These are phyloP conservation scores for Cephus rjabovi DNA, from an alignment of 2,888 invertebrate genomes.

Conservation along the genomic window DNA sequence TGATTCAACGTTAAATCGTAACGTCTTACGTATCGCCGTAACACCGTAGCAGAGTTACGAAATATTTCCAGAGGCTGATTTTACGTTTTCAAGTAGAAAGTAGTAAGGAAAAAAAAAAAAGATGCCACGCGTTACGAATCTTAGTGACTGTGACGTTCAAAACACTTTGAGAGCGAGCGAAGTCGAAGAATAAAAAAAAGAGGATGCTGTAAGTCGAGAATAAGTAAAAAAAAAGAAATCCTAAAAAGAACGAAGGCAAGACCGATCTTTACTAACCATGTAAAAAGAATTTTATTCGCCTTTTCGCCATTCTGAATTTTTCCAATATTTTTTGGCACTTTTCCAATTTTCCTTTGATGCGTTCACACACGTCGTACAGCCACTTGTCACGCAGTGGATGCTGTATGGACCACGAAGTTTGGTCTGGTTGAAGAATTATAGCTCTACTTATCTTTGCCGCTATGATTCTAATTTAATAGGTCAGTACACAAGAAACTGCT, in stretches of 20 bases:
- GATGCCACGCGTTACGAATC: not conserved
- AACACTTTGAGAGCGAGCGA: not conserved
- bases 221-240: too few species aligned
- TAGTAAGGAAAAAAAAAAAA: not conserved
- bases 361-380: not conserved
- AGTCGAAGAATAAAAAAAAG: not conserved
- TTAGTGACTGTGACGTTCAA: not conserved
- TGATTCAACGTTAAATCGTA: not conserved
- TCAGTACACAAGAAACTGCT: too few species aligned
- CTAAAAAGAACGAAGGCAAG: too few species aligned
- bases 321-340: not conserved
- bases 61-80: not conserved
- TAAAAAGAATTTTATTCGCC: not conserved
- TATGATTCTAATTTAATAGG: too few species aligned
- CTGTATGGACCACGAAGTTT: not conserved
- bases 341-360: not conserved
- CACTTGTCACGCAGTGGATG: not conserved
- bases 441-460: too few species aligned
- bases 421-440: too few species aligned
- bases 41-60: not conserved
- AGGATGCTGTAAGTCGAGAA: not conserved
- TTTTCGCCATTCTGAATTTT: not conserved
- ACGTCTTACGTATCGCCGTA: not conserved
- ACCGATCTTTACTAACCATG: not conserved
- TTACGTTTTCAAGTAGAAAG: slow-evolving; percentile 23